A percentile compares a stretch with the other conserved stretches of the same genome.
phyloP scores from a whole-genome alignment of 2,888 invertebrate genomes.

The Dryocosmus kuriphilus region DNA sequence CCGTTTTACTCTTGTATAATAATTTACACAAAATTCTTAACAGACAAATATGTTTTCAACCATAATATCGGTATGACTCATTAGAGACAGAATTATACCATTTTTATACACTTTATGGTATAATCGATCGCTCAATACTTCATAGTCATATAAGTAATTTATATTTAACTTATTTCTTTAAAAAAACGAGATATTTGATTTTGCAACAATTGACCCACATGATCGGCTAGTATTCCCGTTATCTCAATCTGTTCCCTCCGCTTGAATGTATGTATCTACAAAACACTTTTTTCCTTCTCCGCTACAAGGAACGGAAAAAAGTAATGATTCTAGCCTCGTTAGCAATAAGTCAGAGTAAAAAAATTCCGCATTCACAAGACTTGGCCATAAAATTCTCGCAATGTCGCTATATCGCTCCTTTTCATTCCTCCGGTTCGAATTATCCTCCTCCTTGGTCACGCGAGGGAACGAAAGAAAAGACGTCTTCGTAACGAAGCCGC shows the following conservation, averaged over 20 bases:
- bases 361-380: conserved; percentile 18
- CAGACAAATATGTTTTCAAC: too few species aligned
- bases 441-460: conserved; percentile 10
- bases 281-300: neutral
- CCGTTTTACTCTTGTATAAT: too few species aligned
- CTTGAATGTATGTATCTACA: neutral
- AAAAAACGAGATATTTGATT: neutral
- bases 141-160: too few species aligned
- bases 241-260: neutral
- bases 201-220: neutral
- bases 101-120: too few species aligned
- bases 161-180: too few species aligned
- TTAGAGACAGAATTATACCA: too few species aligned
- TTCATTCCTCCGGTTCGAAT: neutral
- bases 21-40: too few species aligned
- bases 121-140: too few species aligned
- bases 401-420: conserved; percentile 10
- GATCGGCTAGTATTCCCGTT: neutral
- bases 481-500: neutral
- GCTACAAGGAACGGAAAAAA: conserved; percentile 18
- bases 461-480: neutral
- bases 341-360: conserved; percentile 25
- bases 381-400: conserved; percentile 16
- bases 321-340: conserved; percentile 29
- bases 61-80: too few species aligned